These are phyloP conservation scores for Agapetus fuscipes DNA, from an alignment of 2,888 invertebrate genomes.

Conservation along the genomic window DNA sequence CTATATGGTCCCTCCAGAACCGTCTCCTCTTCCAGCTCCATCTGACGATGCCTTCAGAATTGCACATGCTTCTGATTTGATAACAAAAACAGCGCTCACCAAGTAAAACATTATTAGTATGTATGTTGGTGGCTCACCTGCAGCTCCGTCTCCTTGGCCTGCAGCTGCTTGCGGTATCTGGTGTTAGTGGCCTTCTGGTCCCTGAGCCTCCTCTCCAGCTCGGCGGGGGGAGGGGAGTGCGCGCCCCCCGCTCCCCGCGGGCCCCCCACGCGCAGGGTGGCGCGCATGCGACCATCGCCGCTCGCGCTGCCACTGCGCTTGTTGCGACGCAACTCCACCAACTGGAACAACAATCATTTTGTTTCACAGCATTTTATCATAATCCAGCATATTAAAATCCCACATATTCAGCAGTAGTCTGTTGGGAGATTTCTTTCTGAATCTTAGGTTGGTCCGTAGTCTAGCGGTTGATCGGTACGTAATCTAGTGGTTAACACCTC, in stretches of 20 bases:
- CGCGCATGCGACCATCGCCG: constrained; percentile 68
- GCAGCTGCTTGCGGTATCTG: constrained; percentile 69
- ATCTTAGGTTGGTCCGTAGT: too few species aligned
- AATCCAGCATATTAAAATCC: constrained; percentile 4
- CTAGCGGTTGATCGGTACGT: too few species aligned
- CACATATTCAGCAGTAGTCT: too few species aligned
- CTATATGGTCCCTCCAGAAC: too few species aligned
- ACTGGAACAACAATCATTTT: constrained; percentile 49
- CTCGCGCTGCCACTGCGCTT: constrained; percentile 71
- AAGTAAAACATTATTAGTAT: too few species aligned
- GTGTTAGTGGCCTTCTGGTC: constrained; percentile 79
- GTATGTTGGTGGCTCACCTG: constrained; percentile 53
- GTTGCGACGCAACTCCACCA: constrained; percentile 78
- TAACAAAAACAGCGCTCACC: too few species aligned
- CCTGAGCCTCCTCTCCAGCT: constrained; percentile 71
- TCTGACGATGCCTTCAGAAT: too few species aligned
- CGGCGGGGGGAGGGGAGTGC: constrained; percentile 63
- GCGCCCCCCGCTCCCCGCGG: constrained; percentile 71
- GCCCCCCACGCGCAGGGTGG: constrained; percentile 77
- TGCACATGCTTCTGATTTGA: too few species aligned
- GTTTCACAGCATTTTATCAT: constrained; percentile 1
- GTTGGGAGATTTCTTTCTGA: too few species aligned
- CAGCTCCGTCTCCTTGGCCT: constrained; percentile 75
- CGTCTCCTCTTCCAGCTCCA: too few species aligned
- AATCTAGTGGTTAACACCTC: too few species aligned